Base-by-base conservation (phyloP, 2,797 vertebrate genomes). In the Aldrovandia affinis region DNA sequence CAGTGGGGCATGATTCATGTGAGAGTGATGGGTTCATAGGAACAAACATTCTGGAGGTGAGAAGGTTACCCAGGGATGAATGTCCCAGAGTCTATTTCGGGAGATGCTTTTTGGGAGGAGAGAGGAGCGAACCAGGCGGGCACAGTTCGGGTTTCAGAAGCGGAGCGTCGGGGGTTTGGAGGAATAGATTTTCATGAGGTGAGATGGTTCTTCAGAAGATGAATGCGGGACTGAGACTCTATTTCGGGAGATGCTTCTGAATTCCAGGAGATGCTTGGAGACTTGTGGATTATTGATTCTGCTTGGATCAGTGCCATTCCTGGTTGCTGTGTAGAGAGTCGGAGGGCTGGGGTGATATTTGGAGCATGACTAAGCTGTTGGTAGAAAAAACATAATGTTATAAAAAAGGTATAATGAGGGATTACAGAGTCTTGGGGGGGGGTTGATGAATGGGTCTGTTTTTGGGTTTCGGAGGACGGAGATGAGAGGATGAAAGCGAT, bases 221-320 rank as follows among this genome's bases (percentile, higher is more conserved):
- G 10, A 54, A 79, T 52, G 47, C 3, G n/a, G 54, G 44, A n/a
- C n/a, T n/a, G n/a, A n/a, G n/a, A n/a, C n/a, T 52, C 47, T 52
- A 52, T 52, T 54, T 39, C 22, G 4, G 33, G 39, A 28, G 75
- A 47, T 47, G 44, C 44, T 78, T 47, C n/a, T n/a, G 44, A 12
- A 79, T 33, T 77, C 47, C 50, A 79, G 77, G 47, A 65, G 25
- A 79, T 25, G 42, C 54, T 54, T 28, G 15, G 90, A 77, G 84
- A 85, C 89, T 91, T 89, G 88, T 91, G 92, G 91, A 88, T 83
- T 22, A 92, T 91, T 88, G 78, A 85, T 90, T 90, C 84, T 87
- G 89, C 89, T 89, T 94, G 93, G 94, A 92, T 88, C 68, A 85
- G 84, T 86, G 92, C 93, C 93, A 92, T 61, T 28, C 54, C 87